Conservation (phyloP, 1,140 invertebrate genomes). For the Palaemon carinicauda region DNA sequence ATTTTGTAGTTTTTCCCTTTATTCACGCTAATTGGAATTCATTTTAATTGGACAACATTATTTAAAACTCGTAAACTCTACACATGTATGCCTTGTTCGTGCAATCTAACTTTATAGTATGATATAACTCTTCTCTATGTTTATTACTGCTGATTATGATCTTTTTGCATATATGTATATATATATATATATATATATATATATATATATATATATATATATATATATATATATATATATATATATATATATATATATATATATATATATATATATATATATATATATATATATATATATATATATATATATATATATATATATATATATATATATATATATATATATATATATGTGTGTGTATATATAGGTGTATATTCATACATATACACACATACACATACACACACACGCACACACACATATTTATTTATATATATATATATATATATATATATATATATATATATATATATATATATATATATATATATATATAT, state of each 20-base stretch:
- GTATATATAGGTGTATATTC: neutral
- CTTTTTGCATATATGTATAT: neutral
- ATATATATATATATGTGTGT: too few relatives aligned
- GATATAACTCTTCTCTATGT: too few relatives aligned
- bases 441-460: too few relatives aligned
- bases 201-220: neutral
- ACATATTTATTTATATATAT: too few relatives aligned
- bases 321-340: neutral
- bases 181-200: neutral
- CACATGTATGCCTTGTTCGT: too few relatives aligned
- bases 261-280: neutral
- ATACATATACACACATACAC: neutral
- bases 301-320: slow-evolving; percentile 5
- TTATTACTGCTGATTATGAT: too few relatives aligned
- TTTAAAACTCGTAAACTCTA: too few relatives aligned
- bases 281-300: slow-evolving; percentile 5
- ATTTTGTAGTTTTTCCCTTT: too few relatives aligned
- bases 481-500: neutral
- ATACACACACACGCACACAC: too few relatives aligned
- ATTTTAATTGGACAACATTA: too few relatives aligned
- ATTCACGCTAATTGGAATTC: too few relatives aligned
- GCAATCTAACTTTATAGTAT: too few relatives aligned
- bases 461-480: neutral
- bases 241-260: neutral
- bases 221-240: slow-evolving; percentile 14